Conservation (phyloP, 2,888 invertebrate species). For the Ferdinandea cuprea region DNA sequence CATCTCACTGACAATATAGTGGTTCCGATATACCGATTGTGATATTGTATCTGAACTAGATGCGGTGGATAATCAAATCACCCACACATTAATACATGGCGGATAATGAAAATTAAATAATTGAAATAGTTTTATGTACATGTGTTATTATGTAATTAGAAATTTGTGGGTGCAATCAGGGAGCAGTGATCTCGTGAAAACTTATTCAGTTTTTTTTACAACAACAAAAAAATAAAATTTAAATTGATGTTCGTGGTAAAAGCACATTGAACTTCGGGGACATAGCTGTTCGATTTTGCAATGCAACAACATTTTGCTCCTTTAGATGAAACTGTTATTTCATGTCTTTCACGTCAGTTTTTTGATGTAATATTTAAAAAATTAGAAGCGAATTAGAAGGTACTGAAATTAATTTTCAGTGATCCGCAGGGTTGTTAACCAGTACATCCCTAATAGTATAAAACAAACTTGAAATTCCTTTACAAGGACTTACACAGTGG, state of each 20-base stretch:
- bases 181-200: constrained; percentile 25
- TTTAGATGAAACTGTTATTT: too few species aligned
- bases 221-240: neutral
- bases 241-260: neutral
- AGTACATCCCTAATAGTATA: too few species aligned
- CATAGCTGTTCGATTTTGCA: too few species aligned
- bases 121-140: neutral
- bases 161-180: constrained; percentile 22
- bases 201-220: too few species aligned
- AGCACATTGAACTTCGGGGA: neutral
- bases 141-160: constrained; percentile 30
- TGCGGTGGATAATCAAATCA: constrained; percentile 28
- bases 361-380: too few species aligned
- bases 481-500: too few species aligned
- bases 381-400: too few species aligned
- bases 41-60: constrained; percentile 18
- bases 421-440: too few species aligned
- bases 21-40: constrained; percentile 28
- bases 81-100: neutral
- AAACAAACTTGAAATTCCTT: too few species aligned
- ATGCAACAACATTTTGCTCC: too few species aligned
- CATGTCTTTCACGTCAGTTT: too few species aligned
- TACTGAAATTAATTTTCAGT: too few species aligned
- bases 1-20: constrained; percentile 34
- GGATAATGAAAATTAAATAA: constrained; percentile 44